Evolutionary conservation across 2,113 vertebrate genomes (phyloP).

Genomic region (Casuarius casuarius): DNA sequence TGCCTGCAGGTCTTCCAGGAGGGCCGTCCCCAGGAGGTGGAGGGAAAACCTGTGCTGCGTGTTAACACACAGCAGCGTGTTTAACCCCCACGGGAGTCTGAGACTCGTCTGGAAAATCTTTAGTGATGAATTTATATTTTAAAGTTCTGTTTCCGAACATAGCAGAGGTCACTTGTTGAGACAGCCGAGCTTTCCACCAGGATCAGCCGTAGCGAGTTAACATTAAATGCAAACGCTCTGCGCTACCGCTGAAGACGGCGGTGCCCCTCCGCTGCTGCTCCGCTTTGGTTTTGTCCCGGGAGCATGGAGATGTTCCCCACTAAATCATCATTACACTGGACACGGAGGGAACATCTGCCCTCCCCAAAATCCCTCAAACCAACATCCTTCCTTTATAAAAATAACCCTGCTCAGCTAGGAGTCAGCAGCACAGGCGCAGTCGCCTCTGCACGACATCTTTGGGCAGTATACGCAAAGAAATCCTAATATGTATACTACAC

Average conservation of each 20-base stretch:
- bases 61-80: not conserved
- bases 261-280: not conserved
- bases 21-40: not conserved
- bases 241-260: not conserved
- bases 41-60: not conserved
- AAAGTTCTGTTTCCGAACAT: not conserved
- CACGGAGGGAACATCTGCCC: not conserved
- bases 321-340: fast-evolving
- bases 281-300: not conserved
- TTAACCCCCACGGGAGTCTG: not conserved
- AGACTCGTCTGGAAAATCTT: not conserved
- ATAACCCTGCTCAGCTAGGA: too few species aligned
- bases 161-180: not conserved
- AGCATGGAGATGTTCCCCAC: not conserved
- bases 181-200: not conserved
- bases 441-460: not conserved
- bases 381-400: not conserved
- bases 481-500: fast-evolving
- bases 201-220: not conserved
- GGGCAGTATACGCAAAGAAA: fast-evolving
- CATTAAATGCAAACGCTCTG: not conserved
- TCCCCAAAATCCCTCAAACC: not conserved
- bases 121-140: not conserved
- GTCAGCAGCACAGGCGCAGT: not conserved
- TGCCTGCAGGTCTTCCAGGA: not conserved